Conservation (phyloP, 2,113 vertebrate genomes). For the Brevimyrus niger region DNA sequence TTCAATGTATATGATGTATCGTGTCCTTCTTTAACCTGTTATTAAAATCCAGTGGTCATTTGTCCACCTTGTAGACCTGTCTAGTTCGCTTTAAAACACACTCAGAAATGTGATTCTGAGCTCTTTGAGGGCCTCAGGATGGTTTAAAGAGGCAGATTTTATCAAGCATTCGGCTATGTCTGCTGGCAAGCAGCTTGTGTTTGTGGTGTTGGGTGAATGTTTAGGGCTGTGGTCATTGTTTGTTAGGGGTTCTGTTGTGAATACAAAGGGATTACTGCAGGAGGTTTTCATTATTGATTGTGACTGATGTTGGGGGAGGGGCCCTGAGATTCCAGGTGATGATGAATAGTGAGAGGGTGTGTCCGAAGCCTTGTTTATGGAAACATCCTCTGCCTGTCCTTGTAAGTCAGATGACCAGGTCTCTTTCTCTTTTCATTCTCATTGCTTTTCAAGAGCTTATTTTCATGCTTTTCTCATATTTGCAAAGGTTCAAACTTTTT, state of each 20-base stretch:
- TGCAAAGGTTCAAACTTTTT: neutral
- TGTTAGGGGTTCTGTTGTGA: constrained; percentile 55
- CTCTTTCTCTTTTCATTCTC: neutral
- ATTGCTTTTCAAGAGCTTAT: neutral
- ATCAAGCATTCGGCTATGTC: neutral
- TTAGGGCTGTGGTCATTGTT: constrained; percentile 56
- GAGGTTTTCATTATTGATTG: constrained; percentile 52
- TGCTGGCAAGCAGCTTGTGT: constrained; percentile 56
- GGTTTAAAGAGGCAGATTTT: neutral
- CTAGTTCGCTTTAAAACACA: neutral
- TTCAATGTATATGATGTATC: neutral
- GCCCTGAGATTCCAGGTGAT: constrained; percentile 18
- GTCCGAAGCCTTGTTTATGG: neutral
- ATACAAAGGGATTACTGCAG: constrained; percentile 66
- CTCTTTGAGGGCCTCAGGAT: neutral
- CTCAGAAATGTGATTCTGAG: neutral
- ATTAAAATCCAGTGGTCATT: neutral
- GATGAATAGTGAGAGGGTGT: constrained; percentile 20
- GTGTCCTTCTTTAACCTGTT: neutral
- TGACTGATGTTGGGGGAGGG: constrained; percentile 12
- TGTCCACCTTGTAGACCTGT: neutral
- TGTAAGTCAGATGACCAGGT: neutral
- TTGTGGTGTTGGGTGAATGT: constrained; percentile 50
- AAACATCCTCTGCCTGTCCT: constrained; percentile 16
- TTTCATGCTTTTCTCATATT: neutral